Conservation (phyloP, 2,888 invertebrate genomes). For the Brachypalpus laphriformis region DNA sequence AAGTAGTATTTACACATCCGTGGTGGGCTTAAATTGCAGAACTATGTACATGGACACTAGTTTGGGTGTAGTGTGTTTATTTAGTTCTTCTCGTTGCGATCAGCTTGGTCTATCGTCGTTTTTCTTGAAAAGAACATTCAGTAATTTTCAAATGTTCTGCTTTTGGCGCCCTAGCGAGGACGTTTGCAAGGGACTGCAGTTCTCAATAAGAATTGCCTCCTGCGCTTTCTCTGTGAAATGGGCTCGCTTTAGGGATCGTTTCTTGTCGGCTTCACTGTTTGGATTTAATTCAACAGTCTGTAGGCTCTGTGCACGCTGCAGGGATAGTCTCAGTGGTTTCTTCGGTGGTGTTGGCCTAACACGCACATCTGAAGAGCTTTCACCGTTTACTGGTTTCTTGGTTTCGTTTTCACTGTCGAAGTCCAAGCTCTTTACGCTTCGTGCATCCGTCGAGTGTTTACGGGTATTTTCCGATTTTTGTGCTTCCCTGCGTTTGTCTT, state of each 20-base stretch:
- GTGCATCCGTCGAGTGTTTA: constrained; percentile 78
- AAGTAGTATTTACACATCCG: constrained; percentile 55
- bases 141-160: constrained; percentile 79
- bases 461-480: constrained; percentile 78
- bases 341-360: constrained; percentile 91
- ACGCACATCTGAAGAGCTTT: constrained; percentile 86
- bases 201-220: constrained; percentile 78
- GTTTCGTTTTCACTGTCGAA: constrained; percentile 89
- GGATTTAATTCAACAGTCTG: constrained; percentile 86
- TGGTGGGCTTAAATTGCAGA: constrained; percentile 38
- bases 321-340: constrained; percentile 91
- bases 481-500: constrained; percentile 78
- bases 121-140: constrained; percentile 75
- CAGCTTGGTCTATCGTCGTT: constrained; percentile 64
- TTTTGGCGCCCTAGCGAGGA: constrained; percentile 81
- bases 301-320: constrained; percentile 92
- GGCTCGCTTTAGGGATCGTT: constrained; percentile 81
- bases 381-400: constrained; percentile 79
- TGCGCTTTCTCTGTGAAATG: constrained; percentile 78
- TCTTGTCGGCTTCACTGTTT: constrained; percentile 79
- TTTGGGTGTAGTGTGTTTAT: neutral
- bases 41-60: constrained; percentile 5
- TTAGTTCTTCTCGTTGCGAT: constrained; percentile 52
- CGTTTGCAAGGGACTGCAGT: constrained; percentile 79
- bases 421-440: constrained; percentile 89